Evolutionary conservation across 2,888 invertebrate genomes (phyloP), one percentile per base, ranked within the genome.

Genomic region (Lasioglossum oenotherae): DNA sequence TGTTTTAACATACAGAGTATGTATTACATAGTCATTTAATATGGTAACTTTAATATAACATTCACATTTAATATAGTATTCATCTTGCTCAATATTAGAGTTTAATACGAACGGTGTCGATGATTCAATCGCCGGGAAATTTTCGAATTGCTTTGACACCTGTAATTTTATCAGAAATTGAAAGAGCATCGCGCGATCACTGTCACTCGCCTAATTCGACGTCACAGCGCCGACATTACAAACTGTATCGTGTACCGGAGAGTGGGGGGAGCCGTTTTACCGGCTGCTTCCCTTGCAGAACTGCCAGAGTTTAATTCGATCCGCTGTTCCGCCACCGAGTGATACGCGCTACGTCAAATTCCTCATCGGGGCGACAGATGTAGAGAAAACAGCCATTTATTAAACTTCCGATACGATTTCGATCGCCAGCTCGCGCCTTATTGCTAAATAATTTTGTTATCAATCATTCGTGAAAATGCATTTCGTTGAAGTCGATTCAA

Each of bases 381-480:
- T 35, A 31, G 67, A 46, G 74, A 78, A 73, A 74, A 76, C 74
- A 79, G 72, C 46, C 27, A 5, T 89, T 87, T 87, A 89, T 85
- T 75, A 80, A 80, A 72, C 87, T 89, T 83, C n/a, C 69, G 41
- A 60, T 4, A 23, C 46, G 72, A 72, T 57, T 38, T 64, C 77
- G 74, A 44, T 38, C 79, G 77, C 10, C 46, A 19, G 23, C 35
- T 57, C 31, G 10, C 31, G 31, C 64, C 35, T 84, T 69, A 72
- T 88, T 69, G 53, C 35, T 8, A 41, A 71, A 46, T 69, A 12
- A 41, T 80, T 82, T 77, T 69, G 72, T 67, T 23, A 53, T 53
- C 53, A 19, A 46, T 46, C 46, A 46, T 4, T 19, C 46, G 16
- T 46, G 46, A 46, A 46, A 46, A 46, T 57, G 1, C 57, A 14